Base-by-base conservation (phyloP, 1,140 invertebrate genomes). In the Melitaea cinxia region DNA sequence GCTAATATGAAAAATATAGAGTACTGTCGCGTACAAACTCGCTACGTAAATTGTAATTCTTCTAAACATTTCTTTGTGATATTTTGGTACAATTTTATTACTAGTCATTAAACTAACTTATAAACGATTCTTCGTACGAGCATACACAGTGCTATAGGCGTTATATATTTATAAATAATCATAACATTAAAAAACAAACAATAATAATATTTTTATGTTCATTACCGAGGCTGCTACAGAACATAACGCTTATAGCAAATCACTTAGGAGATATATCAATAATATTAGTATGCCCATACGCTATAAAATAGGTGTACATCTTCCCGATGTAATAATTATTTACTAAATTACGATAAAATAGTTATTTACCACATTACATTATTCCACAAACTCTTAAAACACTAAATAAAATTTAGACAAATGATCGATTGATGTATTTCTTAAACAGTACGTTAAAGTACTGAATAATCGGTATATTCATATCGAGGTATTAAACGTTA, bases 401-500 rank as follows among this genome's bases (percentile, higher is more conserved):
- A 42, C 37, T 39, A 39, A 15, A 39, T n/a, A 37, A 12, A 37
- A 39, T 39, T 17, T 42, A 42, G 15, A 42, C 14, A 17, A 42
- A 4, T 12, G 15, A 7, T 14, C 17, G 6, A n/a, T 7, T 17
- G 17, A 19, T 7, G 4, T 9, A 14, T 1, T 6, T 7, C 14
- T 42, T 42, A 42, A 42, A 42, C 37, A 15, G 37, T 42, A 47
- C 21, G 4, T 47, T 47, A 47, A 0, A 21, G 42, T 47, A 47
- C 52, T 56, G 35, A 24, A 52, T 62, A 35, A 60, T 50, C 54
- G 54, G 54, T 57, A 77, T 10, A 47, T 47, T 19, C 23, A 47
- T 1, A 23, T 49, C 65, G 81, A 83, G 81, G 81, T 82, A 83
- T 83, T 63, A 71, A 15, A 57, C 28, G 59, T 75, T 81, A 77